phyloP scores from a whole-genome alignment of 2,797 vertebrate species.

The Cyprinella venusta region DNA sequence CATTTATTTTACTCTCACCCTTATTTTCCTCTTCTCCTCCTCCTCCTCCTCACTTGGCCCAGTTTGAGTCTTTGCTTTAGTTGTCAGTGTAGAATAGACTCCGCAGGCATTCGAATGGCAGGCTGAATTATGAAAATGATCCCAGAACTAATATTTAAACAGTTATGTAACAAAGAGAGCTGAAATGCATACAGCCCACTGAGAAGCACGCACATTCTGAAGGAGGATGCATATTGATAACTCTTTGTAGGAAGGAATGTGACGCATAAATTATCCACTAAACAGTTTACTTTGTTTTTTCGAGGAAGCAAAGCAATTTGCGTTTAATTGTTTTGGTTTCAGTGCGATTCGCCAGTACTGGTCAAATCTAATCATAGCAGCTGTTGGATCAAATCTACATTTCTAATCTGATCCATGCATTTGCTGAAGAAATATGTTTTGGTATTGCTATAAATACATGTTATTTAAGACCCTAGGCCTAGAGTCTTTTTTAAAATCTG shows the following conservation, averaged over 20 bases:
- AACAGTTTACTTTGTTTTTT: constrained; percentile 60
- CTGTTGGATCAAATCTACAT: constrained; percentile 23
- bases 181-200: constrained; percentile 43
- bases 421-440: neutral
- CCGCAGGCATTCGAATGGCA: constrained; percentile 31
- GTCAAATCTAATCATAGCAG: constrained; percentile 33
- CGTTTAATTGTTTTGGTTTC: constrained; percentile 13
- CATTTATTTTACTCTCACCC: constrained; percentile 38
- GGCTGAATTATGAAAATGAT: constrained; percentile 59
- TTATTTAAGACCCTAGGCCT: neutral
- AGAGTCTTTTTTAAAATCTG: neutral
- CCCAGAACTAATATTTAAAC: constrained; percentile 60
- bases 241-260: constrained; percentile 50
- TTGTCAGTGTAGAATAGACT: constrained; percentile 34
- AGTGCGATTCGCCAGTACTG: constrained; percentile 18
- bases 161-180: constrained; percentile 52
- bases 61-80: constrained; percentile 23
- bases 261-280: constrained; percentile 59
- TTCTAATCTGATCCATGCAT: constrained; percentile 7
- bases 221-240: constrained; percentile 60
- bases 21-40: constrained; percentile 9
- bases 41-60: constrained; percentile 32
- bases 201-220: constrained; percentile 44
- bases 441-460: neutral
- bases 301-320: constrained; percentile 42